phyloP scores from a whole-genome alignment of 2,113 vertebrate genomes.

The Vimba vimba region DNA sequence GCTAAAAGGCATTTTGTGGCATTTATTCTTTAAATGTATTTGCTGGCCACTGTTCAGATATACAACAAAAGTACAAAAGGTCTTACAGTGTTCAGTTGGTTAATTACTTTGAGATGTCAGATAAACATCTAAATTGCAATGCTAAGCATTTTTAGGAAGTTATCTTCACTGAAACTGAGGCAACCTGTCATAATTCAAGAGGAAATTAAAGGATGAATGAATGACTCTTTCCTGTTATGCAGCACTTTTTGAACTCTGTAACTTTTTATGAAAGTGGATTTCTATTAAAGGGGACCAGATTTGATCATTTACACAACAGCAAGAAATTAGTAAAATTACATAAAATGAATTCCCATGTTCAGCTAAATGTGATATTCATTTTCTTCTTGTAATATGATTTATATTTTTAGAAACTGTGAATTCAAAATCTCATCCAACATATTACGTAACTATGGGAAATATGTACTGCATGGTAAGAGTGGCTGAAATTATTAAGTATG shows the following conservation, averaged over 20 bases:
- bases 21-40: background rate
- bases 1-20: background rate
- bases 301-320: background rate
- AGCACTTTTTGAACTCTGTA: background rate
- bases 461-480: background rate
- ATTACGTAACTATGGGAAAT: background rate
- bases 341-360: background rate
- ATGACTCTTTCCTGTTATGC: background rate
- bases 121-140: background rate
- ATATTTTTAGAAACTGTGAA: background rate
- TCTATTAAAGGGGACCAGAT: background rate
- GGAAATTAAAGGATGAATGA: background rate
- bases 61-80: background rate
- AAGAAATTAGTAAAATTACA: background rate
- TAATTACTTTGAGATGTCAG: background rate
- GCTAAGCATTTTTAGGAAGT: background rate
- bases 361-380: background rate
- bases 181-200: background rate
- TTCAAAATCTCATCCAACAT: background rate
- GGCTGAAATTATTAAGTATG: background rate
- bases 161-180: background rate
- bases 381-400: background rate
- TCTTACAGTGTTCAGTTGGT: background rate
- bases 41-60: constrained; percentile 1
- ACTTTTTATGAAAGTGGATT: background rate